Base-by-base conservation (phyloP, 2,797 vertebrate species). In the Crax fasciolata region DNA sequence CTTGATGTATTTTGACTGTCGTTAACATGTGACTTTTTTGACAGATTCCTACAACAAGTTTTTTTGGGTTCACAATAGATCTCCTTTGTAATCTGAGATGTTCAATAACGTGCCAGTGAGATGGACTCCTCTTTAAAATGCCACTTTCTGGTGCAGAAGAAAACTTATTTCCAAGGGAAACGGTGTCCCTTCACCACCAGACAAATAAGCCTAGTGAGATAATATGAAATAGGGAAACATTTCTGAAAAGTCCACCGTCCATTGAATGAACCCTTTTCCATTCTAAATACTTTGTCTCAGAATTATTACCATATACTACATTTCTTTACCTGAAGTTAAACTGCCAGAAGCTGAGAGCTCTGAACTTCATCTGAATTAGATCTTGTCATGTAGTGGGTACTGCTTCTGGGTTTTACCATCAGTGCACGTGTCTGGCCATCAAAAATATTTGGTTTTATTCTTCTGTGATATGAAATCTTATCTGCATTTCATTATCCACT, bases 361-460 rank as follows among this genome's bases (percentile, higher is more conserved):
- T 35, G 35, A 35, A 35, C 35, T 35, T 6, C 8, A 52, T 52
- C 51, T 80, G 14, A 74, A 54, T 32, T 27, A 61, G 23, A 35
- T 61, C 27, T 75, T 72, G 18, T 63, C 13, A 63, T 63, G 27
- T 75, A 28, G 38, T 59, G 11, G 24, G 35, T 19, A 7, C 46
- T 65, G 8, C 8, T 73, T 72, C 35, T 54, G 32, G 5, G 4
- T 88, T 88, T 88, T 46, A 12, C 20, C 16, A 13, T 79, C 51
- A 70, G 23, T 0, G 0, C 2, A 0, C 32, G 23, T n/a, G 2
- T 62, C 89, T 43, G 55, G 9, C 24, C 44, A 21, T 43, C 13
- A 59, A 15, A 82, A 88, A 61, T 79, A 43, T 73, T 90, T 67
- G 24, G 10, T 61, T 2, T 0, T 41, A 4, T 63, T 90, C 13